These are phyloP conservation scores for Nomada fucata DNA, from an alignment of 2,888 invertebrate species.

Conservation along the genomic window DNA sequence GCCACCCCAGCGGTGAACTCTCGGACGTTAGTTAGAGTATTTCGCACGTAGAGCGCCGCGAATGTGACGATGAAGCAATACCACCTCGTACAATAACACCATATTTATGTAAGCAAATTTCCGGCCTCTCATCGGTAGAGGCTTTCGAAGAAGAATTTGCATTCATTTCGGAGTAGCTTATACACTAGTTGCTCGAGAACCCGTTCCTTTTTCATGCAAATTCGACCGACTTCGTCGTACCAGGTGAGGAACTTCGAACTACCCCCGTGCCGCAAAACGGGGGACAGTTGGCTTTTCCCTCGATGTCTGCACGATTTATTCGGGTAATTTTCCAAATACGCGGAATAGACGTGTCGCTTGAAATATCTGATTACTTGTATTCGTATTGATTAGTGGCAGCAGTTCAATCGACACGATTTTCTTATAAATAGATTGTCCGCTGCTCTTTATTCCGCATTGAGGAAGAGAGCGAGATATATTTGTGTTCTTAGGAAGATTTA, in stretches of 20 bases:
- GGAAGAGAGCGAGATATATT: too few relatives aligned
- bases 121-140: constrained; percentile 67
- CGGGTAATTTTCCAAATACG: constrained; percentile 53
- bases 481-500: too few relatives aligned
- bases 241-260: constrained; percentile 43
- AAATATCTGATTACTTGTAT: too few relatives aligned
- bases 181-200: constrained; percentile 74
- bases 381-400: too few relatives aligned
- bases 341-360: constrained; percentile 1
- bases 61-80: constrained; percentile 64
- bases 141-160: constrained; percentile 78
- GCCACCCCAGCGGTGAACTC: constrained; percentile 42
- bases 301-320: constrained; percentile 40
- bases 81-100: constrained; percentile 68
- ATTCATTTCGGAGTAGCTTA: constrained; percentile 76
- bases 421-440: too few relatives aligned
- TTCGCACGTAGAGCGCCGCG: constrained; percentile 37
- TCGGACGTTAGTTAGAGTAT: constrained; percentile 58
- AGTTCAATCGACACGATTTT: too few relatives aligned
- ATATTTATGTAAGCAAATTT: constrained; percentile 79
- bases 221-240: constrained; percentile 65
- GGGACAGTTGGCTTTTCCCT: constrained; percentile 64
- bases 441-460: too few relatives aligned
- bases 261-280: constrained; percentile 62
- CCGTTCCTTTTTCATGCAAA: constrained; percentile 77